These are phyloP conservation scores for Sinella curviseta DNA, from an alignment of 1,140 invertebrate species.

Conservation along the genomic window DNA sequence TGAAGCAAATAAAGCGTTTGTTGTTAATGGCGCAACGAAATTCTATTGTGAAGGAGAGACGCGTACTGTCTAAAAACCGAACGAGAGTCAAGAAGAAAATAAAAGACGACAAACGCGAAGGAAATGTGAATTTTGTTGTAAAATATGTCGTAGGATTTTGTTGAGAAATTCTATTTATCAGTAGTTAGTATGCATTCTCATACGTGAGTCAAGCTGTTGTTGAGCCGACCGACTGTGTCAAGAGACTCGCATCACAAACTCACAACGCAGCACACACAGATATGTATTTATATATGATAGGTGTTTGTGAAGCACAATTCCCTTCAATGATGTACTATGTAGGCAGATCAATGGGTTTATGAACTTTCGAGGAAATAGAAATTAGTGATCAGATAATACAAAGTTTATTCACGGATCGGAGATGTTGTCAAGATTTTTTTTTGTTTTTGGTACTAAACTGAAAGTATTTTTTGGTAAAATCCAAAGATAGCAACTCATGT, in stretches of 20 bases:
- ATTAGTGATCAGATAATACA: background rate
- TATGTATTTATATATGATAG: too few species aligned
- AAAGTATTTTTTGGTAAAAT: background rate
- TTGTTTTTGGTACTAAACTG: background rate
- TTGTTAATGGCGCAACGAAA: background rate
- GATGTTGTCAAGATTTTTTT: constrained; percentile 3
- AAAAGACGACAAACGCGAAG: background rate
- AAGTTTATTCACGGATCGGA: constrained; percentile 12
- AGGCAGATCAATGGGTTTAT: too few species aligned
- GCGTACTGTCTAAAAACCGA: too few species aligned
- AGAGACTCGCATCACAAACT: too few species aligned
- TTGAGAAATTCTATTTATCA: background rate
- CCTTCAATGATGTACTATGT: too few species aligned
- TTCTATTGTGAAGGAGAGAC: too few species aligned
- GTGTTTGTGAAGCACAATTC: too few species aligned
- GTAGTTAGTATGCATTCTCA: background rate
- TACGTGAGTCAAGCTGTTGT: too few species aligned
- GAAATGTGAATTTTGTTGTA: background rate
- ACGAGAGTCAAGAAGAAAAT: background rate
- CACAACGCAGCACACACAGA: too few species aligned
- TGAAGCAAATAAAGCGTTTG: background rate
- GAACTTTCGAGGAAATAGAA: too few species aligned
- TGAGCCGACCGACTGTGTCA: too few species aligned
- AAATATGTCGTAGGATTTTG: background rate
- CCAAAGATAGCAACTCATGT: too few species aligned